Evolutionary conservation across 2,113 vertebrate species (phyloP), one percentile per base, ranked within the genome.

Genomic region (Spheniscus mendiculus): DNA sequence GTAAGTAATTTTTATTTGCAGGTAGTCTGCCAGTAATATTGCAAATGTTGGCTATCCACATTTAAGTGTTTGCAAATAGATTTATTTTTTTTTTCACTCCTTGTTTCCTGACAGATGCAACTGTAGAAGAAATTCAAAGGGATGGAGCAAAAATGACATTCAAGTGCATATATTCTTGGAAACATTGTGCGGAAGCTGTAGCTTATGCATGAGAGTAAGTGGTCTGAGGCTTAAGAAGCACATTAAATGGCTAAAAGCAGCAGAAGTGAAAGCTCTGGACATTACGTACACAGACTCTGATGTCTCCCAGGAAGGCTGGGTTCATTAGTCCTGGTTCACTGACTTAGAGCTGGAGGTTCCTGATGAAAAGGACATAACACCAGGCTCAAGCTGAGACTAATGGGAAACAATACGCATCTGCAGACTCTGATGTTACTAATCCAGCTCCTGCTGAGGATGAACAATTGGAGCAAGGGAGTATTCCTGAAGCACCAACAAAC

Each of bases 281-380:
- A 50, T 97, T 94, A 65, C 32, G 0, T 29, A 74, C 89, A 58
- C 74, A 91, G 94, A 49, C 94, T 93, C 85, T 93, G 72, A 91
- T 91, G 93, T 97, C 81, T 96, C 95, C 93, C 81, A 96, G 95
- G 91, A 97, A 95, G 95, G 78, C 63, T 96, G 95, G 91, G 95
- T 93, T 98, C 93, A 97, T 98, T 98, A 98, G 94, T 97, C 85
- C 90, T 97, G 96, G 96, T 98, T 98, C 96, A 96, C 94, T 93
- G 90, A 34, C 95, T 93, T 91, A 89, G 95, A 95, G 84, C 79
- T 85, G 92, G 89, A 97, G 91, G 96, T 95, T 91, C 81, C 77
- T 95, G 94, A 92, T 97, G 86, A 97, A 98, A 97, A 98, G 83
- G 95, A 95, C 76, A 45, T 96, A 95, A 97, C 86, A 92, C 73